A percentile compares a stretch with the other conserved stretches of the same genome.
Evolutionary conservation across 2,797 vertebrate genomes (phyloP).

Genomic region (Eidolon dupreanum): DNA sequence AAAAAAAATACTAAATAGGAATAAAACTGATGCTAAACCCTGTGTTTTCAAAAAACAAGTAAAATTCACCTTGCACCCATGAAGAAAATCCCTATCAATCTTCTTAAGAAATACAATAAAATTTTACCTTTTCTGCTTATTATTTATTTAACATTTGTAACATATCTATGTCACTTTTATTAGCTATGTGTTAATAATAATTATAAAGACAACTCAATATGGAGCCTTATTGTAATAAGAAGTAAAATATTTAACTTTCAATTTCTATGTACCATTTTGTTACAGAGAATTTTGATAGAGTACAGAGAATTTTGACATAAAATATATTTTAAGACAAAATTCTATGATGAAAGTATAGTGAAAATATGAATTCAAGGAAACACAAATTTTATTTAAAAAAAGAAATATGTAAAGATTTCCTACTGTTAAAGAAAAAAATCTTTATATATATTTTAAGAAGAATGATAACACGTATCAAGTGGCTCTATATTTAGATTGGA

Average conservation of each 20-base stretch:
- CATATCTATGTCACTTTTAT: background rate
- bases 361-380: background rate
- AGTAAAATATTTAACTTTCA: constrained; percentile 49
- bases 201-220: background rate
- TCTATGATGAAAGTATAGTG: background rate
- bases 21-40: background rate
- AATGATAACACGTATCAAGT: background rate
- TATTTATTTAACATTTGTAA: background rate
- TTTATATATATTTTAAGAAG: background rate
- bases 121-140: background rate
- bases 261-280: background rate
- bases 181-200: background rate
- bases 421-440: background rate
- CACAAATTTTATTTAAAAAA: background rate
- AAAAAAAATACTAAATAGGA: background rate
- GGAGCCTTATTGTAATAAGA: background rate
- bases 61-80: background rate
- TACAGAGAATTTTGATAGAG: background rate
- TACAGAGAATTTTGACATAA: background rate
- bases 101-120: background rate
- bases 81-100: background rate
- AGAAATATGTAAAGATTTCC: background rate
- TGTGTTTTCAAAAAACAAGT: background rate
- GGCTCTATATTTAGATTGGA: background rate
- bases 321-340: background rate